Evolutionary conservation across 2,888 invertebrate genomes (phyloP).

Genomic region (Microctonus hyperodae): DNA sequence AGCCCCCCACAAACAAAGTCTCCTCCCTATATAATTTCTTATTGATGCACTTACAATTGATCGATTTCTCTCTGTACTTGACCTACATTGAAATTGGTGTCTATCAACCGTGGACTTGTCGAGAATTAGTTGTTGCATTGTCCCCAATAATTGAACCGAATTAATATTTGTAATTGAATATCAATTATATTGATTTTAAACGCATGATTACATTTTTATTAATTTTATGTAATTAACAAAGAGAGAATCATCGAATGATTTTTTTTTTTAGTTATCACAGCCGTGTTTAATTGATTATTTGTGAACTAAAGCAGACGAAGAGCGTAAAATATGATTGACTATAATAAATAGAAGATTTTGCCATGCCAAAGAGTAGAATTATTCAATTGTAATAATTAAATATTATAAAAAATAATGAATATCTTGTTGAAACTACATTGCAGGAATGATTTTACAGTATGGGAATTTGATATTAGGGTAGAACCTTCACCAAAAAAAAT

Average conservation of each 20-base stretch:
- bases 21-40: not conserved
- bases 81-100: conserved; percentile 45
- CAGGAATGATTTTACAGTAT: too few species aligned
- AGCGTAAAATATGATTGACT: too few species aligned
- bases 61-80: conserved; percentile 42
- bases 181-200: not conserved
- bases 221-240: not conserved
- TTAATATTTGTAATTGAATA: not conserved
- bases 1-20: not conserved
- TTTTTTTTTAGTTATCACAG: too few species aligned
- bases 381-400: too few species aligned
- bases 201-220: not conserved
- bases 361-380: too few species aligned
- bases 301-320: too few species aligned
- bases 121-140: not conserved
- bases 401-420: too few species aligned
- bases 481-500: not conserved
- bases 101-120: conserved; percentile 37
- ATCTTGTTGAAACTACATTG: too few species aligned
- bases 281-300: too few species aligned
- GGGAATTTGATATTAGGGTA: too few species aligned
- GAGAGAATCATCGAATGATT: not conserved
- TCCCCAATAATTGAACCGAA: not conserved
- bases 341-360: too few species aligned
- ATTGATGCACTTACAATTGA: conserved; percentile 26